Evolutionary conservation across 2,113 vertebrate genomes (phyloP), one percentile per base, ranked within the genome.

Genomic region (Rhombomys opimus): DNA sequence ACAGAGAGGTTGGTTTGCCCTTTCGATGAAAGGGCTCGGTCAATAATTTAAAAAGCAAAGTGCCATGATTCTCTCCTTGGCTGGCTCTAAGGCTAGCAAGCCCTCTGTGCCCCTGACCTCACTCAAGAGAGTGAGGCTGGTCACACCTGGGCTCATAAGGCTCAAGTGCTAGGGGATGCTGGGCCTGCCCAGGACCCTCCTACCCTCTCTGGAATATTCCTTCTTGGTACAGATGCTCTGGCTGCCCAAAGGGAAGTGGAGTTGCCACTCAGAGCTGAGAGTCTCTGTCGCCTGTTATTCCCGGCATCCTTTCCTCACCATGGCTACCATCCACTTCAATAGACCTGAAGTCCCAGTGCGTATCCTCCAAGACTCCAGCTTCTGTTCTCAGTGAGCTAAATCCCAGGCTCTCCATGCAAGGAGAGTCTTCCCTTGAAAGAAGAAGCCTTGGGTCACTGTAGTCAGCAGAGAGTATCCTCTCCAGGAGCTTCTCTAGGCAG

Each of bases 31-130:
- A 85, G 93, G 75, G 30, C 32, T 84, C 57, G 67, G 20, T 89
- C 85, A 87, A 87, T 89, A 67, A 91, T 82, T 96, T 61, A 30
- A 89, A 89, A 77, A 67, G 17, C 38, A n/a, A 90, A 50, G 70
- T 54, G 91, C n/a, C 15, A 5, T 20, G 75, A 84, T 52, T 67
- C 57, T 73, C 35, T 77, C 67, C 52, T 57, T 14, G 54, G 32
- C 61, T 78, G 50, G 89, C 63, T 90, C 41, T 6, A 81, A 80
- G 75, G 93, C 1, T 32, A 32, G 20, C 35, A 70, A 65, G 1
- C 13, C 4, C 17, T 35, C 14, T 27, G 90, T 65, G 32, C 13
- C 20, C n/a, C 22, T 20, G 10, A 6, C 38, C 20, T 2, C 85
- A 4, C 32, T 87, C n/a, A 35, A 0, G 1, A 61, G 9, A 67